Conservation (phyloP, 1,140 invertebrate species). For the Ceratina japonica region DNA sequence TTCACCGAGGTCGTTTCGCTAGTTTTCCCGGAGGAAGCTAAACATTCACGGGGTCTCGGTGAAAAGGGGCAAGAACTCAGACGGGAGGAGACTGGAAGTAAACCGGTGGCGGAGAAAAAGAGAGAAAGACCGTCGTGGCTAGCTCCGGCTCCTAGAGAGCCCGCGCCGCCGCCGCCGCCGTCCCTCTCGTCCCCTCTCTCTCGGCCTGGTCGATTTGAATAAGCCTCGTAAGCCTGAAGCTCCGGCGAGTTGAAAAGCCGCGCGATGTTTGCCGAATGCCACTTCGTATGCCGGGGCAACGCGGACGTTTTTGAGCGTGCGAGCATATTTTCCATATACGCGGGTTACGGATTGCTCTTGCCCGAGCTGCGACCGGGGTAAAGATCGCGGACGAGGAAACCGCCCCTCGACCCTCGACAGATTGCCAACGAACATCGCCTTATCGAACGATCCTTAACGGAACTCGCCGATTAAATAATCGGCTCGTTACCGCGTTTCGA, state of each 20-base stretch:
- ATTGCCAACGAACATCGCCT: too few species aligned
- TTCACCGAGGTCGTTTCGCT: background rate
- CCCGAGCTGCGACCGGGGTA: background rate
- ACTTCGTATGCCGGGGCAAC: constrained; percentile 66
- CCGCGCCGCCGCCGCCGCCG: background rate
- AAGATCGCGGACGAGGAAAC: background rate
- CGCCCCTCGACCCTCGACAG: background rate
- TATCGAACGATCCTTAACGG: too few species aligned
- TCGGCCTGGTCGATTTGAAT: constrained; percentile 65
- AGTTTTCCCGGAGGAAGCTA: background rate
- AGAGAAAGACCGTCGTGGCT: background rate
- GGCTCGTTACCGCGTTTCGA: background rate
- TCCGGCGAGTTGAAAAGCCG: constrained; percentile 65
- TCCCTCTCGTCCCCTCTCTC: background rate
- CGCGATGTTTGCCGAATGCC: constrained; percentile 69
- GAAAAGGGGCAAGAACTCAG: constrained; percentile 37
- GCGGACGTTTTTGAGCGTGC: constrained; percentile 58
- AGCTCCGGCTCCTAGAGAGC: constrained; percentile 10
- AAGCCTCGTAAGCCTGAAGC: constrained; percentile 62
- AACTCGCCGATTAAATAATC: background rate
- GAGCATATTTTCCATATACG: constrained; percentile 58
- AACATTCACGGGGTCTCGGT: constrained; percentile 1
- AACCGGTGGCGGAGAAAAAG: constrained; percentile 30
- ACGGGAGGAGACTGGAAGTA: constrained; percentile 22
- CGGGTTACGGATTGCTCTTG: background rate